phyloP scores from a whole-genome alignment of 2,113 vertebrate species.

The Esox niger region DNA sequence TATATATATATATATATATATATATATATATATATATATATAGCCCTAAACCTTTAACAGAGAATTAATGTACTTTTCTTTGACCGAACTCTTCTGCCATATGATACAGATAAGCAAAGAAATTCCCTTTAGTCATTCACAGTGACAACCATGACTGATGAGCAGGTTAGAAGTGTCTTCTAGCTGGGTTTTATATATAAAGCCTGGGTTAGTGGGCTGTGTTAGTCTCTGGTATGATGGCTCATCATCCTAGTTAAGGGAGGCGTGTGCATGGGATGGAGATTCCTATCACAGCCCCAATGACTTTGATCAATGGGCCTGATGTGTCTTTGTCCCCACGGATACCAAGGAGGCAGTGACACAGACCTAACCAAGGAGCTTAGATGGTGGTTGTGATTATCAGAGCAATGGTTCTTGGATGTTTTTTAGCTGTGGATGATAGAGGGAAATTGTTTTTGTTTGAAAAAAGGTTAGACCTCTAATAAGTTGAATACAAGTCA shows the following conservation, averaged over 20 bases:
- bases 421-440: no score
- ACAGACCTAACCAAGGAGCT: neutral
- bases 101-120: no score
- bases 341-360: neutral
- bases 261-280: neutral
- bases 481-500: neutral
- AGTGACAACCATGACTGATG: no score
- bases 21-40: no score
- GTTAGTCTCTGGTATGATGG: neutral
- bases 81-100: no score
- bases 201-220: no score
- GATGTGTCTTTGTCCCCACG: constrained; percentile 26
- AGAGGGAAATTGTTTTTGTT: neutral
- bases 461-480: no score
- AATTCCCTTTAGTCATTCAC: no score
- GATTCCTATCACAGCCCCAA: constrained; percentile 21
- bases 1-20: no score
- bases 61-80: no score
- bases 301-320: constrained; percentile 30
- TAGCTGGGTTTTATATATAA: neutral
- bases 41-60: no score
- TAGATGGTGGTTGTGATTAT: neutral
- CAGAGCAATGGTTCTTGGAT: neutral
- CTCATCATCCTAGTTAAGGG: neutral
- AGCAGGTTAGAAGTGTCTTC: no score